Percentiles rank a stretch among this genome's conserved stretches.
Evolutionary conservation across 2,113 vertebrate genomes (phyloP).

Genomic region (Lycaon pictus): DNA sequence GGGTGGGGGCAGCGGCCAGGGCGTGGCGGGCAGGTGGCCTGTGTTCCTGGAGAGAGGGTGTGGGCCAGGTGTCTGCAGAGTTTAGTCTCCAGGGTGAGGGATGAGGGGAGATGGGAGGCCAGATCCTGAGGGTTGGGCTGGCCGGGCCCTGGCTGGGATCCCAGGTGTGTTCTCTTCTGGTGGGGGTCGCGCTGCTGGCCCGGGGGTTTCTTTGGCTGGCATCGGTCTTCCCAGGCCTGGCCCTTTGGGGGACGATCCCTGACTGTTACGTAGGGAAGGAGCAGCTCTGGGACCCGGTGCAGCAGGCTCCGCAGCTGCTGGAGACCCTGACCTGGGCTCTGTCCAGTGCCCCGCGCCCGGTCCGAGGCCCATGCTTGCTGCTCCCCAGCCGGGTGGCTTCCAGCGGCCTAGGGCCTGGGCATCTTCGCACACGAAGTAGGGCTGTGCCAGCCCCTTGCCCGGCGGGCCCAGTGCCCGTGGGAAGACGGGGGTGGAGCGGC

Average conservation of each 20-base stretch:
- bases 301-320: too few species aligned
- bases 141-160: not conserved
- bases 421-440: not conserved
- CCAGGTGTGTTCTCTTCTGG: not conserved
- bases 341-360: rapidly evolving
- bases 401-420: not conserved
- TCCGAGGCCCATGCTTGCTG: not conserved
- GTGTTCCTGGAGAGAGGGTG: not conserved
- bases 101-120: not conserved
- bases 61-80: not conserved
- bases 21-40: constrained; percentile 34
- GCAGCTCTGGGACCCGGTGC: not conserved
- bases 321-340: not conserved
- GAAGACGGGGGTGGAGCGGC: not conserved
- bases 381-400: not conserved
- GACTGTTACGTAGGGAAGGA: not conserved
- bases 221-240: not conserved
- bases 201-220: not conserved
- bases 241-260: not conserved
- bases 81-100: not conserved
- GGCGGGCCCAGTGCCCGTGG: not conserved
- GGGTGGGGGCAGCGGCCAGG: not conserved
- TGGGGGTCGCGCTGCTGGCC: not conserved
- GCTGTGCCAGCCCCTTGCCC: not conserved
- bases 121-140: not conserved